Evolutionary conservation across 2,113 vertebrate genomes (phyloP).

Genomic region (Calidris pugnax): DNA sequence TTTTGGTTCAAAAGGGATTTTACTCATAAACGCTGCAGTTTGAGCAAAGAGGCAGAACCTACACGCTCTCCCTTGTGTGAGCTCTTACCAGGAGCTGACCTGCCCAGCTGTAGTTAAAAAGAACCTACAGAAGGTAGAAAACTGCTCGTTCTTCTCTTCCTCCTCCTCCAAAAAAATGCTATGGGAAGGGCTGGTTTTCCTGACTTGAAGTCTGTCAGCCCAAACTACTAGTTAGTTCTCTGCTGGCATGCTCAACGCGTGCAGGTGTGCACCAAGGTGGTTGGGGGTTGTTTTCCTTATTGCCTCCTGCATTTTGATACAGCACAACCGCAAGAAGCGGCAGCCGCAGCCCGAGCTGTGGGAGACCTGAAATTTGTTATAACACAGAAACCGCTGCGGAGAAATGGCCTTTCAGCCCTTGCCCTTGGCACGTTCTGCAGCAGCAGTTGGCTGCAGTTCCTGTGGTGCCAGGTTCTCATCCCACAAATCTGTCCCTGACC

Average conservation of each 20-base stretch:
- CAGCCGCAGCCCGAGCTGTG: neutral
- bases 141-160: neutral
- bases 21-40: neutral
- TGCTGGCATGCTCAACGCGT: rapidly evolving
- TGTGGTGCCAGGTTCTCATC: neutral
- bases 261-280: neutral
- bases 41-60: neutral
- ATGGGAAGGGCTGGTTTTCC: neutral
- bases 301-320: neutral
- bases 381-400: neutral
- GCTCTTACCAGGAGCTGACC: neutral
- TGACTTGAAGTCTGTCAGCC: neutral
- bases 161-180: neutral
- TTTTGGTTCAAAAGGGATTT: neutral
- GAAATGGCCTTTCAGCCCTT: neutral
- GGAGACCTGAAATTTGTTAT: neutral
- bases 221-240: neutral
- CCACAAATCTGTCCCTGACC: neutral
- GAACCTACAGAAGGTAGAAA: neutral
- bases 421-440: neutral
- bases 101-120: neutral
- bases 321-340: neutral
- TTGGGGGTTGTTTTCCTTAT: neutral
- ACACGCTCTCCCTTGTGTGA: neutral
- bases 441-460: neutral